Base-by-base conservation (phyloP, 2,888 invertebrate genomes). In the Thecophora atra region DNA sequence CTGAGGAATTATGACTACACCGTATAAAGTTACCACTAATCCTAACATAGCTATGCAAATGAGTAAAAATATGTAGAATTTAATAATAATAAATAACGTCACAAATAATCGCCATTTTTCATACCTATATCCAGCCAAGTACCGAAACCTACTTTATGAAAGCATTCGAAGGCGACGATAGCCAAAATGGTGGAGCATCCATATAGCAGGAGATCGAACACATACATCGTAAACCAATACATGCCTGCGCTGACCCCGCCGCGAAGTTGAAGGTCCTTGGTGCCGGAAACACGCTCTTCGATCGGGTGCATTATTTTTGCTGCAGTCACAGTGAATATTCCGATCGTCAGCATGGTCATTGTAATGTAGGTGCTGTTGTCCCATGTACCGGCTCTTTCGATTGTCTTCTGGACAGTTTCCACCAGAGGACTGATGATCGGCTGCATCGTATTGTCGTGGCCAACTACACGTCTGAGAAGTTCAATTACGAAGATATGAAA, bases 211-310 rank as follows among this genome's bases (percentile, higher is more conserved):
- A 73, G 74, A 24, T 83, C 82, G 78, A 80, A 93, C 0, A 92
- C 42, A 17, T 91, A 90, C 0, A 91, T 89, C 0, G 91, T 89
- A 1, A 89, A 78, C 95, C 94, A 95, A 85, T 92, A 91, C 6
- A 91, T 89, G 0, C 87, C 83, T 0, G 91, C 90, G 74, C 89
- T 89, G 0, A 91, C 89, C 0, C 94, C 93, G 3, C 92, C 91
- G 0, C 93, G 91, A 78, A 91, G 90, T 79, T 94, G 93, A 44
- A 93, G 86, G 63, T 93, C 89, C 80, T 93, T 93, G 0, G 92
- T 90, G 52, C 92, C 90, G 42, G 89, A 89, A 13, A 90, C 86
- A 24, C 92, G 88, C 82, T 94, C 94, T 86, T 91, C 78, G 1
- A 80, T 77, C 52, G 87, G 82, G 74, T 91, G 91, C 82, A 91